Conservation (phyloP, 1,140 invertebrate species). For the Drosophila melanica region DNA sequence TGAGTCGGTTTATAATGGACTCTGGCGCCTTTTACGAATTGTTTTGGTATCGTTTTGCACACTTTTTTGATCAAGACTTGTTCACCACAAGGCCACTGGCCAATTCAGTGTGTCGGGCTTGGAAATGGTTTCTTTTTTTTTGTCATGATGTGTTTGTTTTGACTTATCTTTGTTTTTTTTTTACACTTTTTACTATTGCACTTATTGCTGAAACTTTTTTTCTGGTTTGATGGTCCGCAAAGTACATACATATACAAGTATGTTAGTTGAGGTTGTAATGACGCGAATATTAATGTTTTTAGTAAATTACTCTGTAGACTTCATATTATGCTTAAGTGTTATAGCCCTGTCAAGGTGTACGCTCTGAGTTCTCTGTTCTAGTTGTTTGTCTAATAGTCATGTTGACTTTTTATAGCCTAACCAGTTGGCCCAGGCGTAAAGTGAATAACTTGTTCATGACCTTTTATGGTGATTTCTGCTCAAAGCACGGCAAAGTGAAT, state of each 20-base stretch:
- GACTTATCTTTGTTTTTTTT: constrained; percentile 1
- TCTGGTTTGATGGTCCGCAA: background rate
- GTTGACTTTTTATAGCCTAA: constrained; percentile 60
- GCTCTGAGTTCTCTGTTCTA: constrained; percentile 17
- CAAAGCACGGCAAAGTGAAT: constrained; percentile 32
- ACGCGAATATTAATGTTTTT: constrained; percentile 40
- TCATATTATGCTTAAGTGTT: constrained; percentile 53
- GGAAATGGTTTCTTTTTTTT: constrained; percentile 19
- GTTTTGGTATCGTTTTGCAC: constrained; percentile 11
- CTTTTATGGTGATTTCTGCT: constrained; percentile 55
- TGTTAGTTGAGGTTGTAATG: constrained; percentile 8
- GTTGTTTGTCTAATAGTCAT: constrained; percentile 18
- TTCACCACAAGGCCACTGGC: constrained; percentile 18
- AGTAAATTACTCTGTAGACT: constrained; percentile 64
- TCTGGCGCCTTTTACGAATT: constrained; percentile 4
- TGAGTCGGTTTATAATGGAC: constrained; percentile 9
- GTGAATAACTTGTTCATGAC: constrained; percentile 56
- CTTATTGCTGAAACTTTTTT: constrained; percentile 10
- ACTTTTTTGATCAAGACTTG: background rate
- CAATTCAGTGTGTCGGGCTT: constrained; percentile 14
- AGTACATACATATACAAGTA: constrained; percentile 9
- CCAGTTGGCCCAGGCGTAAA: constrained; percentile 31
- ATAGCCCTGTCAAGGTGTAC: constrained; percentile 39
- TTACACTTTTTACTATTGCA: background rate
- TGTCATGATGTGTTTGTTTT: constrained; percentile 12